Conservation (phyloP, 1,140 invertebrate species). For the Meloidogyne floridensis region DNA sequence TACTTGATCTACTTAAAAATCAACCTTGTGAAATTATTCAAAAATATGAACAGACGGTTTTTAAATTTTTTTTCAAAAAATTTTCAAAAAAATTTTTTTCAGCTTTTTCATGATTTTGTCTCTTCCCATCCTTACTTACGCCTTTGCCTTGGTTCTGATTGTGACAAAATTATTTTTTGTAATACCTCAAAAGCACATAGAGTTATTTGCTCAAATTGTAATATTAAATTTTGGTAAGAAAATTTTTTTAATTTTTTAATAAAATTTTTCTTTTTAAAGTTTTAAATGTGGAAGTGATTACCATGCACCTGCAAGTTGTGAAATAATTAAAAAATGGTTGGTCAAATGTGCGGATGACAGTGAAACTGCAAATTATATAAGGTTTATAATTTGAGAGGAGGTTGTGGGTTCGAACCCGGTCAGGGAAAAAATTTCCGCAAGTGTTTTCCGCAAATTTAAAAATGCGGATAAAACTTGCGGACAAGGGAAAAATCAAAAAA, state of each 20-base stretch:
- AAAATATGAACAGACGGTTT: slow-evolving; percentile 85
- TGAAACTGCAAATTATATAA: slow-evolving; percentile 74
- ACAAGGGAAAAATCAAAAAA: neutral
- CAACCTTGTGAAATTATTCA: slow-evolving; percentile 75
- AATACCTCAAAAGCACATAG: slow-evolving; percentile 79
- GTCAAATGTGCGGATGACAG: slow-evolving; percentile 99
- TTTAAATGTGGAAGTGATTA: slow-evolving; percentile 92
- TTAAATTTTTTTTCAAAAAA: neutral
- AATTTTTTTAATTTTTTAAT: slow-evolving; percentile 17
- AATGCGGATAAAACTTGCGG: too few species aligned
- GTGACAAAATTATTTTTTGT: slow-evolving; percentile 80
- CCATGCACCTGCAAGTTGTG: slow-evolving; percentile 95
- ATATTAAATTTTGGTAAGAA: slow-evolving; percentile 78
- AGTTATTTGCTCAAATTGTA: slow-evolving; percentile 78
- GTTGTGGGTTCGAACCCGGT: too few species aligned
- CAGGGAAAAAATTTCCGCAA: too few species aligned
- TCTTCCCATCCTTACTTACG: slow-evolving; percentile 71
- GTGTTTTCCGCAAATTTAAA: too few species aligned
- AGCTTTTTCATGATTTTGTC: slow-evolving; percentile 88
- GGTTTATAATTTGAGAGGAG: slow-evolving; percentile 3
- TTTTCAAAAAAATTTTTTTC: neutral
- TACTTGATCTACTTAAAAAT: slow-evolving; percentile 77
- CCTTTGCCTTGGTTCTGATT: slow-evolving; percentile 95
- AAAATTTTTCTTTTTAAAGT: slow-evolving; percentile 66
- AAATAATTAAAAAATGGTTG: slow-evolving; percentile 92